Conservation (phyloP, 2,888 invertebrate genomes). For the Xestia xanthographa region DNA sequence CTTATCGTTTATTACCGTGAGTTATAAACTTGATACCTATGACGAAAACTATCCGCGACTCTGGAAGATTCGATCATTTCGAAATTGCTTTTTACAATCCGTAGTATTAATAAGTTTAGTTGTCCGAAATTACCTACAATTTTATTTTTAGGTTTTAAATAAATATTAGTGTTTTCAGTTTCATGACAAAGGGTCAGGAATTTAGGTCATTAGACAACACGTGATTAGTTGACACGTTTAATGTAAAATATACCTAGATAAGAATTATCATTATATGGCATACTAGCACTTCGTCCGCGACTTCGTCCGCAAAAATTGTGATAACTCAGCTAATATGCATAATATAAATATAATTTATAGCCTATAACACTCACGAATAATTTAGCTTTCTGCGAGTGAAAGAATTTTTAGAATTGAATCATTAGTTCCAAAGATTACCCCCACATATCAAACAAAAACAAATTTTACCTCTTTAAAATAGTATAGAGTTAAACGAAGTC, state of each 20-base stretch:
- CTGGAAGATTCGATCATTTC: background rate
- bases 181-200: background rate
- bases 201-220: background rate
- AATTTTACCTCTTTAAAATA: no score
- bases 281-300: no score
- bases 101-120: background rate
- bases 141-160: background rate
- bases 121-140: background rate
- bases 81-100: background rate
- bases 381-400: no score
- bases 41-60: constrained; percentile 17
- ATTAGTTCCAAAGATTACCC: no score
- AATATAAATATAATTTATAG: no score
- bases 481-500: background rate
- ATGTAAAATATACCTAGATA: background rate
- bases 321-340: no score
- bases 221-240: background rate
- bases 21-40: constrained; percentile 33
- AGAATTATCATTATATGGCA: background rate
- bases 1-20: constrained; percentile 37
- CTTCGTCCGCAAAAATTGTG: no score
- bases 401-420: no score
- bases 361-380: no score
- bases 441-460: no score
- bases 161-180: background rate